These are phyloP conservation scores for Choloepus hoffmanni DNA, from an alignment of 2,113 vertebrate genomes.

Conservation along the genomic window DNA sequence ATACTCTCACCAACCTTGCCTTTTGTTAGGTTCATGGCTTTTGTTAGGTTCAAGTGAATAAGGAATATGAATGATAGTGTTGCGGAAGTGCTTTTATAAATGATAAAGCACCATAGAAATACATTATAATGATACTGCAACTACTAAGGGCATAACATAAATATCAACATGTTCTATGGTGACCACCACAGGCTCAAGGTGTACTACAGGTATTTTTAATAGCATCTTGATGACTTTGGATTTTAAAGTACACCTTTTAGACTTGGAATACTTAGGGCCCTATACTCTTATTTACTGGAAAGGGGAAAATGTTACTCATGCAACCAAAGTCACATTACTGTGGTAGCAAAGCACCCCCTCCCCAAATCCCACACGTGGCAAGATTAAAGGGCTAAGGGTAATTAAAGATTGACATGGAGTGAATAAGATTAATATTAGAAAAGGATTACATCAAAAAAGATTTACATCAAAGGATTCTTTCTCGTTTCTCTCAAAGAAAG, in stretches of 20 bases:
- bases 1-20: neutral
- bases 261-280: neutral
- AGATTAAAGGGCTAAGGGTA: slow-evolving; percentile 79
- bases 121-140: neutral
- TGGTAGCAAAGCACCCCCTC: slow-evolving; percentile 48
- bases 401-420: slow-evolving; percentile 79
- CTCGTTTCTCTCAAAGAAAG: slow-evolving; percentile 67
- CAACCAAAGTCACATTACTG: slow-evolving; percentile 51
- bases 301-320: slow-evolving; percentile 20
- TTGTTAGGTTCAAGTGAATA: slow-evolving; percentile 37
- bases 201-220: neutral
- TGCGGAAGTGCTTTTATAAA: neutral
- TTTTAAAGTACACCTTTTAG: neutral
- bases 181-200: neutral
- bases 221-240: neutral
- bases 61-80: neutral
- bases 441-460: slow-evolving; percentile 80
- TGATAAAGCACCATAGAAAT: neutral
- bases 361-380: slow-evolving; percentile 66
- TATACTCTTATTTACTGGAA: neutral
- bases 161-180: neutral
- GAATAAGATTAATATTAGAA: slow-evolving; percentile 83
- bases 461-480: slow-evolving; percentile 82
- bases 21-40: no score
- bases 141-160: neutral